phyloP scores from a whole-genome alignment of 2,888 invertebrate genomes.

The Aspidiotus destructor region DNA sequence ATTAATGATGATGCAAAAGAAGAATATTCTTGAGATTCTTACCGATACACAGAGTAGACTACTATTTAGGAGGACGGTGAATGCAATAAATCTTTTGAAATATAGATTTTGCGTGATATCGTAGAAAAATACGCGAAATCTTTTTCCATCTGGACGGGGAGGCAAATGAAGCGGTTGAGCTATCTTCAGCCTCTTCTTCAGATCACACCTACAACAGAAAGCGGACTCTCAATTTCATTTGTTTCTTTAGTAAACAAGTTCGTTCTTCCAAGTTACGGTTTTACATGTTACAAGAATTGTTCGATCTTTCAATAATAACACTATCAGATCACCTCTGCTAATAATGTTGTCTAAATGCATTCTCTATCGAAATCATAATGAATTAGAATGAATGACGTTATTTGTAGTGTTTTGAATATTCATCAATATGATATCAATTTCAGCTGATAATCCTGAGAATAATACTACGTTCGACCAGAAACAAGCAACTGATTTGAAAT shows the following conservation, averaged over 20 bases:
- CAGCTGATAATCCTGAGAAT: too few species aligned
- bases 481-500: neutral
- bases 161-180: slow-evolving; percentile 97
- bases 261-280: too few species aligned
- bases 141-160: slow-evolving; percentile 86
- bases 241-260: too few species aligned
- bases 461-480: neutral
- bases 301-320: too few species aligned
- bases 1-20: neutral
- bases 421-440: too few species aligned
- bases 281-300: too few species aligned
- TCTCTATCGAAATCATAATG: too few species aligned
- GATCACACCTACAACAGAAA: slow-evolving; percentile 62
- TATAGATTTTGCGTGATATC: slow-evolving; percentile 94
- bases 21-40: slow-evolving; percentile 38
- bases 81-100: slow-evolving; percentile 89
- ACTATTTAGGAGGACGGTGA: slow-evolving; percentile 89
- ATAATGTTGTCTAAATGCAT: too few species aligned
- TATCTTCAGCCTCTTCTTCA: slow-evolving; percentile 96
- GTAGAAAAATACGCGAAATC: slow-evolving; percentile 87
- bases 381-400: too few species aligned
- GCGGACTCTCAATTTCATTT: neutral
- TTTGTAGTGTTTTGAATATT: too few species aligned
- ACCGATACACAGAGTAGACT: slow-evolving; percentile 83
- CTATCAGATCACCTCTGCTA: too few species aligned